Percentiles rank a stretch among this genome's conserved stretches.
phyloP scores from a whole-genome alignment of 1,140 invertebrate species.

The Ptiloglossa arizonensis region DNA sequence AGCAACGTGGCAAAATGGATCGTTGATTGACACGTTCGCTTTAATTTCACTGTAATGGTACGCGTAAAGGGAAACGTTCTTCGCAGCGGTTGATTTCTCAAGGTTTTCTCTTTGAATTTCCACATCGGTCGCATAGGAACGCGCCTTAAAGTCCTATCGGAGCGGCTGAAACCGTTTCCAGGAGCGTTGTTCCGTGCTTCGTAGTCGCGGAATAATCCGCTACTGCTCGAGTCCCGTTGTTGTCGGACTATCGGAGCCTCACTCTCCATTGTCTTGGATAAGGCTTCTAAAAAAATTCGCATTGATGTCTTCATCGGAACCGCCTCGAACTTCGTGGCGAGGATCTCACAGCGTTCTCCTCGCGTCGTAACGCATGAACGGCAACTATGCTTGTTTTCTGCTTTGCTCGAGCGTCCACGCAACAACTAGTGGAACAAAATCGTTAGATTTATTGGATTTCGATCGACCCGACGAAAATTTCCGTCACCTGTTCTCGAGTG shows the following conservation, averaged over 20 bases:
- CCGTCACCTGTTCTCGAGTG: no score
- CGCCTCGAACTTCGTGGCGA: conserved; percentile 18
- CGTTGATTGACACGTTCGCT: no score
- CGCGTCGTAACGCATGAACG: neutral
- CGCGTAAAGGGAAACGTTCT: neutral
- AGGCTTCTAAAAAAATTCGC: conserved; percentile 36
- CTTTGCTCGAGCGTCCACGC: no score
- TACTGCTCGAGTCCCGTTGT: conserved; percentile 46
- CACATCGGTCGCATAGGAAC: conserved; percentile 5
- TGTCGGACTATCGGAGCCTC: conserved; percentile 41
- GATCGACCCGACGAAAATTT: no score
- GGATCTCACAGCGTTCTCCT: neutral
- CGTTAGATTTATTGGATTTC: no score
- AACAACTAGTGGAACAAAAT: no score
- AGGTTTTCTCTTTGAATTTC: neutral
- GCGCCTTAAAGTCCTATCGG: neutral
- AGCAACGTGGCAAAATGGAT: no score
- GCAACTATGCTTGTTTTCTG: neutral
- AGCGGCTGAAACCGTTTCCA: conserved; percentile 6
- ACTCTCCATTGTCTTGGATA: conserved; percentile 43
- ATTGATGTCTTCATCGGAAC: conserved; percentile 45
- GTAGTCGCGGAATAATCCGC: conserved; percentile 35
- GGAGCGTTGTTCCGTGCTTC: conserved; percentile 30
- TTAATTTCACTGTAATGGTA: no score
- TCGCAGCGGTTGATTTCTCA: neutral